A percentile compares a stretch with the other conserved stretches of the same genome.
Conservation (phyloP, 2,888 invertebrate genomes). For the Labia minor region DNA sequence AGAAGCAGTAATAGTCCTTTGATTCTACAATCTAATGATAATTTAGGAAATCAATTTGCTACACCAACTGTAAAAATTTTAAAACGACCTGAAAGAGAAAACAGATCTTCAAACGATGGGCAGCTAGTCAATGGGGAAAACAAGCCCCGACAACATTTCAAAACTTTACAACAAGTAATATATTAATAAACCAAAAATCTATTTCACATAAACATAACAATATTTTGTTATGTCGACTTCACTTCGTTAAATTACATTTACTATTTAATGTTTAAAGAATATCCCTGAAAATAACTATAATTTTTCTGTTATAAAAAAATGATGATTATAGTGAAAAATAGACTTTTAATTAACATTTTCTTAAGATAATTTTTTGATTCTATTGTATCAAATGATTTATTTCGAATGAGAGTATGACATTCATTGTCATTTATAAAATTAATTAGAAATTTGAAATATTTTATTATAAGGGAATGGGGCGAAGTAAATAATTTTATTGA, state of each 20-base stretch:
- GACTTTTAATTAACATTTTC: no score
- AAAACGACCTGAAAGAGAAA: constrained; percentile 49
- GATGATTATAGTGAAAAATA: no score
- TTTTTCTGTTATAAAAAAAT: no score
- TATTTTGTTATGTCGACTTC: background rate
- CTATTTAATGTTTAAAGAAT: constrained; percentile 16
- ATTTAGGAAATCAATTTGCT: constrained; percentile 40
- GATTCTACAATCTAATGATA: constrained; percentile 55
- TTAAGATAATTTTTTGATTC: no score
- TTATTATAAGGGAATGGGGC: no score
- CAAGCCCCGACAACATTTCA: constrained; percentile 61
- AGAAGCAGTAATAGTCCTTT: constrained; percentile 41
- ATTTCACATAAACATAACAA: no score
- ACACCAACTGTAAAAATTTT: constrained; percentile 77
- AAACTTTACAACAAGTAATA: constrained; percentile 58
- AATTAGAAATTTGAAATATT: no score
- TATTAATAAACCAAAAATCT: background rate
- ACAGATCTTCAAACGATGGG: constrained; percentile 40
- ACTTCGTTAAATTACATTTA: background rate
- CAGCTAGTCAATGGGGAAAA: constrained; percentile 52
- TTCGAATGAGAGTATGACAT: no score
- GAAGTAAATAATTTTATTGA: no score
- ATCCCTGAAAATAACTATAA: no score
- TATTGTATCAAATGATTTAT: no score
- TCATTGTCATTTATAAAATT: no score